A percentile compares a stretch with the other conserved stretches of the same genome.
These are phyloP conservation scores for Lycocorax pyrrhopterus DNA, from an alignment of 2,113 vertebrate species.

Conservation along the genomic window DNA sequence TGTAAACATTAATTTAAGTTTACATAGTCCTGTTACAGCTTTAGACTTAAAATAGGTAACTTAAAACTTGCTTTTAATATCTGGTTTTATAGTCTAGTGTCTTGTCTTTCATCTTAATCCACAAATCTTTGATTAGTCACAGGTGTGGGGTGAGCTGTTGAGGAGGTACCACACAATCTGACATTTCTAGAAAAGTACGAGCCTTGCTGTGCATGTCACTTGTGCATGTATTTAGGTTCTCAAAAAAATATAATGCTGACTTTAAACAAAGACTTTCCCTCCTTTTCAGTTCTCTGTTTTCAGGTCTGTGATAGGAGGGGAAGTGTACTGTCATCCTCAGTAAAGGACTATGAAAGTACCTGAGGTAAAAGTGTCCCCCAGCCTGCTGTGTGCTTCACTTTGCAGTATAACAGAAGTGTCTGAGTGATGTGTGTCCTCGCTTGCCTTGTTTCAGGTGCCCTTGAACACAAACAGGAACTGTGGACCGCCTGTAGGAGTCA, in stretches of 20 bases:
- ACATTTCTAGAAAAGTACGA: background rate
- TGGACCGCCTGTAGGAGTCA: background rate
- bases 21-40: background rate
- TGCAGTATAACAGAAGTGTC: fast-evolving
- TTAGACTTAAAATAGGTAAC: background rate
- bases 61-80: background rate
- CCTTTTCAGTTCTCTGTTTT: background rate
- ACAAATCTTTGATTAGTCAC: background rate
- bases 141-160: background rate
- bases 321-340: background rate
- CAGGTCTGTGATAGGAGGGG: background rate
- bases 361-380: background rate
- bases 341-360: background rate
- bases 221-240: background rate
- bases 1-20: background rate
- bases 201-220: background rate
- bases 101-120: background rate
- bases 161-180: background rate
- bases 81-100: background rate
- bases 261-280: background rate
- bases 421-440: background rate
- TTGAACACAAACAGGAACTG: background rate
- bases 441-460: background rate
- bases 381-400: background rate
- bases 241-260: background rate